Evolutionary conservation across 2,113 vertebrate genomes (phyloP).

Genomic region (Pithys albifrons): DNA sequence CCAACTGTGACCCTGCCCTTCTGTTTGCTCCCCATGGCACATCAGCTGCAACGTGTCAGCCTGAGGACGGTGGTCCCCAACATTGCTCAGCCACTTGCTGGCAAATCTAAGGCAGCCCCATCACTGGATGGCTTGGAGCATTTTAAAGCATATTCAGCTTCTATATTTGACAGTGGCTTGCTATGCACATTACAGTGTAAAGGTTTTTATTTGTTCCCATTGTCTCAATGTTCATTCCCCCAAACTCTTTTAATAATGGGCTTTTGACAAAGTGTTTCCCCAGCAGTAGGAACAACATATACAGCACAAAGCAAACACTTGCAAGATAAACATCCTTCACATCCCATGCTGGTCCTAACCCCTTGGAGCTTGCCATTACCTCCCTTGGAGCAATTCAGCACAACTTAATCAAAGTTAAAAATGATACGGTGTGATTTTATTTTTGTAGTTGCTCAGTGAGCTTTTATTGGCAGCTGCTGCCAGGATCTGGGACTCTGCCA

Average conservation of each 20-base stretch:
- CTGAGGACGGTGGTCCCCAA: fast-evolving
- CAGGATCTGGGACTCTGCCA: conserved; percentile 50
- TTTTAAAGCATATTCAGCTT: neutral
- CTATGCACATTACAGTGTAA: neutral
- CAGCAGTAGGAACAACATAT: conserved; percentile 1
- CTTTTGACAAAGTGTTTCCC: conserved; percentile 45
- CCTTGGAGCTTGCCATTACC: neutral
- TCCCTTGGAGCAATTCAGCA: conserved; percentile 50
- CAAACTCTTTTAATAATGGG: neutral
- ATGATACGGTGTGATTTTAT: conserved; percentile 53
- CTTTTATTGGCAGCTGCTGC: conserved; percentile 60
- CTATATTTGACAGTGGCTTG: neutral
- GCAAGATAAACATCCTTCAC: conserved; percentile 51
- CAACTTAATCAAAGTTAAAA: conserved; percentile 58
- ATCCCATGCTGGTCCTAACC: neutral
- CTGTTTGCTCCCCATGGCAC: neutral
- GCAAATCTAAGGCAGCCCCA: neutral
- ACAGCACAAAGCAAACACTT: conserved; percentile 43
- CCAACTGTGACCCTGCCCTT: fast-evolving
- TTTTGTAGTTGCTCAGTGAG: conserved; percentile 22
- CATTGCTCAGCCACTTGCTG: neutral
- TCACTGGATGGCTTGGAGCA: fast-evolving
- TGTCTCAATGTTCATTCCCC: conserved; percentile 30
- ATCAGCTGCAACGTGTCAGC: fast-evolving
- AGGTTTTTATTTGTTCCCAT: conserved; percentile 23